Conservation (phyloP, 2,797 vertebrate genomes). For the Acanthis flammea region DNA sequence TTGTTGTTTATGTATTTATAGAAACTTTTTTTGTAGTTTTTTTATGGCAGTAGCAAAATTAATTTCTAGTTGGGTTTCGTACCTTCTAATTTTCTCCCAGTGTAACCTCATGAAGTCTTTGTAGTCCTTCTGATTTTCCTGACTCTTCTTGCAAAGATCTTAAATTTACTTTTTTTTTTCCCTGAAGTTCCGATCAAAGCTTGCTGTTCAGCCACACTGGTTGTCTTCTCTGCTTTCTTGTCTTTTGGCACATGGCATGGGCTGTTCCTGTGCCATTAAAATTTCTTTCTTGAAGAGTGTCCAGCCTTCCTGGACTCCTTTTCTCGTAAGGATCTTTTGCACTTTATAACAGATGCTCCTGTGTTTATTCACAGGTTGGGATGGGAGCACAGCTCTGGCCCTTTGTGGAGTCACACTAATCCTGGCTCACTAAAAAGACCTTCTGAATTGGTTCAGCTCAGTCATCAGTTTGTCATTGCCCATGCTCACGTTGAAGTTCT, state of each 20-base stretch:
- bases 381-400: not conserved
- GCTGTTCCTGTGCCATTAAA: not conserved
- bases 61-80: not conserved
- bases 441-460: not conserved
- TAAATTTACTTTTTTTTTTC: not conserved
- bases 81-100: not conserved
- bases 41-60: not conserved
- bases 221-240: not conserved
- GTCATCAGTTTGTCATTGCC: not conserved
- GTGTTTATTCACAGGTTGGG: not conserved
- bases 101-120: not conserved
- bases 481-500: accelerated
- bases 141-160: not conserved
- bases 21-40: not conserved
- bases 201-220: accelerated
- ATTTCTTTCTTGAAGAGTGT: not conserved
- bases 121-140: not conserved
- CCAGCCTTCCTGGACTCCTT: not conserved
- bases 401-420: not conserved
- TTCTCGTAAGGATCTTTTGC: not conserved
- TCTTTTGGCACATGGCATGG: not conserved
- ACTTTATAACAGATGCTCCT: not conserved
- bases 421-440: not conserved
- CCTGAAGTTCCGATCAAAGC: not conserved
- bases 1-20: not conserved